A percentile compares a stretch with the other conserved stretches of the same genome.
These are phyloP conservation scores for Staurois parvus DNA, from an alignment of 2,797 vertebrate species.

Conservation along the genomic window DNA sequence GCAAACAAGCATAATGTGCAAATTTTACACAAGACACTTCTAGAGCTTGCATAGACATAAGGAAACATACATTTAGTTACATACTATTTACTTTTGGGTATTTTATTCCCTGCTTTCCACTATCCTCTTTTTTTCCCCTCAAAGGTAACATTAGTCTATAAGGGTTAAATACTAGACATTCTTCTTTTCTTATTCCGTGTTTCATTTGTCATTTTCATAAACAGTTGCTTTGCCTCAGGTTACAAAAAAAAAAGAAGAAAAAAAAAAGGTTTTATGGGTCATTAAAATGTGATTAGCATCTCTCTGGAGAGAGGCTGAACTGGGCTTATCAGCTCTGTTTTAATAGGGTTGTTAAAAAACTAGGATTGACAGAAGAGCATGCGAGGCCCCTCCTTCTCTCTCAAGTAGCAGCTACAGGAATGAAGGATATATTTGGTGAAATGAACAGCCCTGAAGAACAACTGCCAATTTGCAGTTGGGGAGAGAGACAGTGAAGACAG, in stretches of 20 bases:
- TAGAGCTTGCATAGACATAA: background rate
- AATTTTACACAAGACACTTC: background rate
- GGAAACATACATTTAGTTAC: background rate
- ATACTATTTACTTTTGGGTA: too few relatives aligned
- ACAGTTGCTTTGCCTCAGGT: conserved; percentile 12
- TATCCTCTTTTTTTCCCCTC: background rate
- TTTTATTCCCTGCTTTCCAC: background rate
- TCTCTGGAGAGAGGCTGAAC: conserved; percentile 67
- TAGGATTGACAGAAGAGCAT: conserved; percentile 72
- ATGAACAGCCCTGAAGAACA: conserved; percentile 72
- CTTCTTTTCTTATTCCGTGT: conserved; percentile 8
- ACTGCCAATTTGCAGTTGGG: conserved; percentile 74
- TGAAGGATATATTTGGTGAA: conserved; percentile 81
- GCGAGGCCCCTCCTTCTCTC: conserved; percentile 74
- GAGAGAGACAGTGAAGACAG: conserved; percentile 50
- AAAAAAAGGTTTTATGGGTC: conserved; percentile 40
- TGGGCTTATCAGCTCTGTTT: conserved; percentile 66
- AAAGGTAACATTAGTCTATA: background rate
- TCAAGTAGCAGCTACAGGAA: conserved; percentile 70
- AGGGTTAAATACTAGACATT: conserved; percentile 29
- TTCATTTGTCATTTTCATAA: conserved; percentile 33
- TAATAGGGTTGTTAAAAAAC: conserved; percentile 72
- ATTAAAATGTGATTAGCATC: conserved; percentile 67
- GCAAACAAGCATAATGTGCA: background rate
- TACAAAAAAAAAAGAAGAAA: background rate